Conservation (phyloP, 2,888 invertebrate genomes). For the Torymus aiolomorphi region DNA sequence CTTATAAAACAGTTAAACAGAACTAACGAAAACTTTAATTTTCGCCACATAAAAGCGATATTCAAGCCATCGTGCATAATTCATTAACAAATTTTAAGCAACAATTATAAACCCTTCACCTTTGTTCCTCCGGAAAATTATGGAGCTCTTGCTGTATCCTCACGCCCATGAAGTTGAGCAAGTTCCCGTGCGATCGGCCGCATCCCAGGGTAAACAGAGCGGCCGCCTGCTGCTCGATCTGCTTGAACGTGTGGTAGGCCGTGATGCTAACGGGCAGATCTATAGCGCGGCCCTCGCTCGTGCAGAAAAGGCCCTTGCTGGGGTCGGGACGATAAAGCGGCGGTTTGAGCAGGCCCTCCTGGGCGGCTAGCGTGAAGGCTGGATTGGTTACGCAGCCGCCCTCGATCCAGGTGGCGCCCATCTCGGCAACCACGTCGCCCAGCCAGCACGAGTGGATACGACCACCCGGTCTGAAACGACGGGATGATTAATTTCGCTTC, state of each 20-base stretch:
- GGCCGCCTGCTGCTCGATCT: constrained; percentile 83
- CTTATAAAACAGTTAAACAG: no score
- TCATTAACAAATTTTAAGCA: no score
- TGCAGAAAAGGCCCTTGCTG: constrained; percentile 81
- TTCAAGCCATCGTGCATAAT: no score
- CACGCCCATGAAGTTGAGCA: constrained; percentile 81
- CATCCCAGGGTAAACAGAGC: constrained; percentile 80
- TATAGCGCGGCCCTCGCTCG: constrained; percentile 83
- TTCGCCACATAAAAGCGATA: no score
- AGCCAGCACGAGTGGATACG: constrained; percentile 87
- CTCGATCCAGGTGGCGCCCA: constrained; percentile 86
- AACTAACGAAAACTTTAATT: no score
- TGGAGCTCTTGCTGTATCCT: constrained; percentile 83
- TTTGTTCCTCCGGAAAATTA: constrained; percentile 83
- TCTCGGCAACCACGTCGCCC: constrained; percentile 85
- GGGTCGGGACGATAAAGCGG: constrained; percentile 78
- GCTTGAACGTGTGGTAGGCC: constrained; percentile 82
- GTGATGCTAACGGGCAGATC: constrained; percentile 81
- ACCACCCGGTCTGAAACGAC: constrained; percentile 82
- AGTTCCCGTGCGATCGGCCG: constrained; percentile 80
- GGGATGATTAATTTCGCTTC: not conserved
- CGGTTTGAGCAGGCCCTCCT: constrained; percentile 81
- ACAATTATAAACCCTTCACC: constrained; percentile 60
- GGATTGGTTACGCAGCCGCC: constrained; percentile 85
- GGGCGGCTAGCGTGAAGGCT: constrained; percentile 83